Conservation (phyloP, 2,888 invertebrate species). For the Rhodophaea formosa region DNA sequence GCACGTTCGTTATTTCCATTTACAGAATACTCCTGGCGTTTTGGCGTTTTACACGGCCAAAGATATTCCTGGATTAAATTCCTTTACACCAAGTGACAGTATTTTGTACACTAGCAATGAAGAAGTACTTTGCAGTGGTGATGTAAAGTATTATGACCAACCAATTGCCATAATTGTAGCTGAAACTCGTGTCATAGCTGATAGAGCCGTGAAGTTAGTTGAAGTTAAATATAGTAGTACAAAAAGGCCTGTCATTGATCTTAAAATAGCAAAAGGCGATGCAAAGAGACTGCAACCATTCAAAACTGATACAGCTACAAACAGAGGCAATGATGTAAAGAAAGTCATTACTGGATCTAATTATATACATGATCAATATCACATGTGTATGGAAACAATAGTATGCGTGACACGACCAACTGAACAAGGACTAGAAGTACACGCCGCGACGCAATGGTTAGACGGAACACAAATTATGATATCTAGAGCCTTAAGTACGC, state of each 20-base stretch:
- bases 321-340: slow-evolving; percentile 47
- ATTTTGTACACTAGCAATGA: slow-evolving; percentile 37
- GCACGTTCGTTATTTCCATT: slow-evolving; percentile 24
- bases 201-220: slow-evolving; percentile 78
- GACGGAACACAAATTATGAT: slow-evolving; percentile 77
- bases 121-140: slow-evolving; percentile 52
- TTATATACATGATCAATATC: slow-evolving; percentile 82
- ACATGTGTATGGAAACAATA: slow-evolving; percentile 87
- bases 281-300: slow-evolving; percentile 29
- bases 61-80: slow-evolving; percentile 85
- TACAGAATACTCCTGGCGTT: slow-evolving; percentile 82
- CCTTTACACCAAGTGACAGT: slow-evolving; percentile 53
- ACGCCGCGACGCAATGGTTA: slow-evolving; percentile 81
- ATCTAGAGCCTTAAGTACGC: slow-evolving; percentile 72
- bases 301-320: slow-evolving; percentile 30
- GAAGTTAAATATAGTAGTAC: slow-evolving; percentile 72
- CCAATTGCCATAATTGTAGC: slow-evolving; percentile 78
- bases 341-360: slow-evolving; percentile 70
- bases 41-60: slow-evolving; percentile 82
- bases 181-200: slow-evolving; percentile 72
- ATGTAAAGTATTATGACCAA: slow-evolving; percentile 46
- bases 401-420: slow-evolving; percentile 82
- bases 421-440: slow-evolving; percentile 85
- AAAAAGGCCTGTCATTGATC: slow-evolving; percentile 39
- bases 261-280: slow-evolving; percentile 36